phyloP scores from a whole-genome alignment of 2,113 vertebrate genomes.

The Chrysochloris asiatica region DNA sequence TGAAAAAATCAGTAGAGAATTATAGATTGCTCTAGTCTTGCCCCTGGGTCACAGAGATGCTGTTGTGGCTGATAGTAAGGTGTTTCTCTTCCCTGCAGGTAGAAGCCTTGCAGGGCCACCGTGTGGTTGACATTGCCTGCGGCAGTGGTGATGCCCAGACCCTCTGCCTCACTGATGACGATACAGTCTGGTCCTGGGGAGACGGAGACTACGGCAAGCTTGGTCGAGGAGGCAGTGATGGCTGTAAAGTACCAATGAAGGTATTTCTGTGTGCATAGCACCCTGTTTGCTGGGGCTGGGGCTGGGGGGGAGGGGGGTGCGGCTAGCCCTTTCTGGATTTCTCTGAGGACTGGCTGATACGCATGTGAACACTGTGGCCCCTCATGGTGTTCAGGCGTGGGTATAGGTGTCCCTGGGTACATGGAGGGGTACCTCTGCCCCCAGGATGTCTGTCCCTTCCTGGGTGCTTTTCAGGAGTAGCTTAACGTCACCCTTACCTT shows the following conservation, averaged over 20 bases:
- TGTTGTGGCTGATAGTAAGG: not conserved
- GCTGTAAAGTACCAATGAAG: slow-evolving; percentile 99
- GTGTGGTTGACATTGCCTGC: slow-evolving; percentile 97
- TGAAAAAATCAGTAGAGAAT: not conserved
- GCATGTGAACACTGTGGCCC: not conserved
- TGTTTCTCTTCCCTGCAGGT: slow-evolving; percentile 85
- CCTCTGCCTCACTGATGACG: slow-evolving; percentile 95
- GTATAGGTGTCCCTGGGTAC: not conserved
- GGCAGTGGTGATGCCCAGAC: slow-evolving; percentile 98
- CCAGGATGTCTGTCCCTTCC: too few relatives aligned
- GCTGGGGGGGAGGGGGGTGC: too few relatives aligned
- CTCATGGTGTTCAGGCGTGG: not conserved
- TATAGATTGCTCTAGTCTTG: too few relatives aligned
- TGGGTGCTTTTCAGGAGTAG: not conserved
- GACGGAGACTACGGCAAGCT: slow-evolving; percentile 99
- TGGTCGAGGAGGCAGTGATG: slow-evolving; percentile 96
- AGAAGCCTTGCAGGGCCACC: slow-evolving; percentile 97
- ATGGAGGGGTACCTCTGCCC: not conserved
- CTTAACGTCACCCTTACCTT: not conserved
- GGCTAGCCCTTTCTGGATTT: not conserved
- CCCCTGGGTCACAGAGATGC: not conserved
- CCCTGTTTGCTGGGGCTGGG: not conserved
- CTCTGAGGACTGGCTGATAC: not conserved
- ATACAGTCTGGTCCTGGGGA: slow-evolving; percentile 99
- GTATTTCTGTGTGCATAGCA: slow-evolving; percentile 77